Base-by-base conservation (phyloP, 23 tunicate species). In the Botrylloides violaceus region DNA sequence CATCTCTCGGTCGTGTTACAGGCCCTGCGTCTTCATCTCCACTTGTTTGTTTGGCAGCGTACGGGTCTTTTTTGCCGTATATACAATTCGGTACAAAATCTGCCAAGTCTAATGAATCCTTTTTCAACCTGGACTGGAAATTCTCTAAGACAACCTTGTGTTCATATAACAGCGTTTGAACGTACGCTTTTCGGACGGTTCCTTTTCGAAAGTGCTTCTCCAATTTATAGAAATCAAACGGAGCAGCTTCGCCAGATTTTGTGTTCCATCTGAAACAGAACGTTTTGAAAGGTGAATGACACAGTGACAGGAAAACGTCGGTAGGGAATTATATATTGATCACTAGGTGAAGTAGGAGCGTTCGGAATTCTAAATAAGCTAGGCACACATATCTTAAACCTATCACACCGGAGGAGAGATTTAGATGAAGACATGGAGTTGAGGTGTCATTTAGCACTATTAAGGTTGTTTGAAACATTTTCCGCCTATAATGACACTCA, bases 21-120 rank as follows among this genome's bases (percentile, higher is more conserved):
- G 74, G 74, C 31, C 77, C 81, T 4, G 71, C 79, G 4, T 73
- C 84, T 4, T 70, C 82, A 6, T 35, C 77, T 5, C 71, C 79
- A 48, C 34, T 38, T 1, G 82, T 27, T 36, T 85, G 78, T 71
- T 76, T 75, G 6, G 25, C 74, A 0, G 86, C 81, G 59, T 80
- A 87, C 0, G 95, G 95, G 72, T 87, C 85, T 49, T 83, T 83
- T 38, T 90, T 90, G 34, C 80, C 82, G 76, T 83, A 90, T 0
- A 83, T 61, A 58, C 50, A 79, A 15, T 56, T 55, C 22, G 97
- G 97, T 32, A 80, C 87, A 9, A 90, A 65, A 61, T 90, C 84
- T 32, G 77, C 87, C 15, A 48, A 59, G 20, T 61, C 66, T 2
- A 81, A 24, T 21, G 65, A 2, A 0, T 72, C 82, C 37, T 68